Percentiles rank a stretch among this genome's conserved stretches.
Evolutionary conservation across 2,797 vertebrate species (phyloP).

Genomic region (Psittacula derbiana): DNA sequence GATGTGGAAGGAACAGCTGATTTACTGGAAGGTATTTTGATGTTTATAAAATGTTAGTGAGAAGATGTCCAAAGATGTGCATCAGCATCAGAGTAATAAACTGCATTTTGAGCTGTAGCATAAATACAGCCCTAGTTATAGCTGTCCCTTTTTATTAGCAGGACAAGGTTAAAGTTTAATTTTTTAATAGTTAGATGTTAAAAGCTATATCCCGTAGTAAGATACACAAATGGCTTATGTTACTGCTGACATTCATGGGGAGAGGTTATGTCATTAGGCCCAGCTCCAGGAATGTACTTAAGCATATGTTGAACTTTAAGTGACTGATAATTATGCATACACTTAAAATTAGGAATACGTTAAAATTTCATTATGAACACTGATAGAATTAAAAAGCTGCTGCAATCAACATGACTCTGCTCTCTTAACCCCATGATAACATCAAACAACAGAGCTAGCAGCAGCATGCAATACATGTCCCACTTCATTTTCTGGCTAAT

Average conservation of each 20-base stretch:
- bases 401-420: not conserved
- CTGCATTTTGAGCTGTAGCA: not conserved
- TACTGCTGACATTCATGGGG: not conserved
- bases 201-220: not conserved
- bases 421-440: not conserved
- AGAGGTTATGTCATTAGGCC: not conserved
- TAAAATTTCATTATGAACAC: not conserved
- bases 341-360: not conserved
- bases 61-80: not conserved
- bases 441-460: not conserved
- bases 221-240: not conserved
- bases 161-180: not conserved
- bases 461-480: not conserved
- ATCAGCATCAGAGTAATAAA: not conserved
- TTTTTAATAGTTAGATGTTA: not conserved
- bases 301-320: not conserved
- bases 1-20: not conserved
- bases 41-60: not conserved
- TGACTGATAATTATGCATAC: not conserved
- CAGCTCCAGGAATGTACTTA: not conserved
- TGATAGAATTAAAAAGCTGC: not conserved
- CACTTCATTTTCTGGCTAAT: not conserved
- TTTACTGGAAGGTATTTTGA: not conserved
- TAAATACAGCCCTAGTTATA: not conserved
- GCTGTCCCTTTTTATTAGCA: not conserved